A percentile compares a stretch with the other conserved stretches of the same genome.
phyloP scores from a whole-genome alignment of 2,113 vertebrate genomes.

The Arenaria interpres region DNA sequence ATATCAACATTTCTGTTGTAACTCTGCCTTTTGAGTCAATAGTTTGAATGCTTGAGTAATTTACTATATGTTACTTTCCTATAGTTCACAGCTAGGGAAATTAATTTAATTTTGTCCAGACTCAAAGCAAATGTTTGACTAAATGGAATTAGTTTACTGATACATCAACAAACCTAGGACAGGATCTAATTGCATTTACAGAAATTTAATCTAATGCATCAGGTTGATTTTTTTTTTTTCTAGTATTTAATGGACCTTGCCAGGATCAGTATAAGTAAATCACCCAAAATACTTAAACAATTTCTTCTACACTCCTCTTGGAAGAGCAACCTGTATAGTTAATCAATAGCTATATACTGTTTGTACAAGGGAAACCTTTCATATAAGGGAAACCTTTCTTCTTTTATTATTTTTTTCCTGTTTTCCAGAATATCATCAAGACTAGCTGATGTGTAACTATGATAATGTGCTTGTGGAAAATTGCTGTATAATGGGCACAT shows the following conservation, averaged over 20 bases:
- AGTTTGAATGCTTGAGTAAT: conserved; percentile 7
- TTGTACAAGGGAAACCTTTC: too few species aligned
- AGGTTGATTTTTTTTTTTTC: background rate
- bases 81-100: conserved; percentile 29
- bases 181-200: conserved; percentile 58
- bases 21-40: conserved; percentile 24
- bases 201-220: conserved; percentile 44
- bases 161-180: conserved; percentile 46
- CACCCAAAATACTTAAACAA: background rate
- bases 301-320: background rate
- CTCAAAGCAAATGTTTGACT: conserved; percentile 54
- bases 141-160: conserved; percentile 64
- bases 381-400: background rate
- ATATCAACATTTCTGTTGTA: background rate
- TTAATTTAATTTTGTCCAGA: conserved; percentile 56
- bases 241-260: conserved; percentile 10
- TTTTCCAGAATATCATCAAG: background rate
- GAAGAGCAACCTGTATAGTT: background rate
- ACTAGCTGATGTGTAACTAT: background rate
- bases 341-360: background rate
- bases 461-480: background rate
- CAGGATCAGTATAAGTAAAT: conserved; percentile 8
- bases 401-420: background rate
- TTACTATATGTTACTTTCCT: background rate
- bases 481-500: background rate